These are phyloP conservation scores for Mus spicilegus DNA, from an alignment of 2,113 vertebrate genomes.

Conservation along the genomic window DNA sequence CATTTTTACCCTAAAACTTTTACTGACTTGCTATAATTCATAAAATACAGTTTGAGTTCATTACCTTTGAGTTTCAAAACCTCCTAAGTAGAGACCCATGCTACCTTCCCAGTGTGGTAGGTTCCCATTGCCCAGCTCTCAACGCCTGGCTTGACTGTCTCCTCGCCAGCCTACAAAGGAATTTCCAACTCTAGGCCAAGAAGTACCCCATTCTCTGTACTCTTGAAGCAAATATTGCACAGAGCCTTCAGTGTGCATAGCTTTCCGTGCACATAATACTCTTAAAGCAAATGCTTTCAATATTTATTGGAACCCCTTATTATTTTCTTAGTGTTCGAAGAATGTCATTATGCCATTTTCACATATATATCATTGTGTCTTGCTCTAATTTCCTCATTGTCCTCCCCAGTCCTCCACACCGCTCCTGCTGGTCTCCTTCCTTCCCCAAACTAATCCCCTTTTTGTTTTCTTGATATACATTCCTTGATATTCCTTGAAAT, in stretches of 20 bases:
- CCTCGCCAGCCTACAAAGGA: not conserved
- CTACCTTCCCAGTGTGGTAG: not conserved
- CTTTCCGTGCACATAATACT: not conserved
- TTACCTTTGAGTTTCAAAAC: constrained; percentile 33
- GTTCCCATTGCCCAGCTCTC: not conserved
- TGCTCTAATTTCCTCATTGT: too few relatives aligned
- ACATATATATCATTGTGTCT: not conserved
- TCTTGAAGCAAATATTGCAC: not conserved
- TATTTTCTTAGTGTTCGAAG: not conserved
- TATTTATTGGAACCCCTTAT: not conserved
- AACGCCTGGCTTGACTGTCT: not conserved
- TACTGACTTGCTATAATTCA: constrained; percentile 21
- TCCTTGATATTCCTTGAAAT: not conserved
- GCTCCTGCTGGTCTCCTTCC: not conserved
- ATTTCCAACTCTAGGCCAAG: not conserved
- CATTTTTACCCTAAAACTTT: not conserved
- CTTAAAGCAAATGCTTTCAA: not conserved
- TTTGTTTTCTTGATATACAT: not conserved
- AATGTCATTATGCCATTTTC: not conserved
- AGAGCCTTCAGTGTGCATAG: too few relatives aligned
- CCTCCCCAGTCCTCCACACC: too few relatives aligned
- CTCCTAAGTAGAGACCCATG: not conserved
- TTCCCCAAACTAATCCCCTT: not conserved
- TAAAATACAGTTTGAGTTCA: not conserved
- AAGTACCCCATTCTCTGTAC: not conserved